Evolutionary conservation across 2,888 invertebrate genomes (phyloP).

Genomic region (Cheilosia grossa): DNA sequence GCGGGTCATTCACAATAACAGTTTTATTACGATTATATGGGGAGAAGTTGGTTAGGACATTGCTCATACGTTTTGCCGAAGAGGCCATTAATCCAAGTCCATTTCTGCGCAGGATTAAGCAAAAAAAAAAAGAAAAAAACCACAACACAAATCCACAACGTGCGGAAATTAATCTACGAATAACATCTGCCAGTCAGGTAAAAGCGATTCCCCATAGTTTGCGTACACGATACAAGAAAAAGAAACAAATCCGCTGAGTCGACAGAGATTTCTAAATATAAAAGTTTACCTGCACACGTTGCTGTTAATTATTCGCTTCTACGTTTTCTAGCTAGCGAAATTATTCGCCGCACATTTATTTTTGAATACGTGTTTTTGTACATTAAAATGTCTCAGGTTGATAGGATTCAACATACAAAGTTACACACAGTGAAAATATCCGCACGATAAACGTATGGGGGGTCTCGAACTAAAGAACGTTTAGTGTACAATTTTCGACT

Average conservation of each 20-base stretch:
- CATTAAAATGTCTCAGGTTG: slow-evolving; percentile 3
- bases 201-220: not conserved
- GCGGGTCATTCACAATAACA: no score
- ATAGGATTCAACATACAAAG: not conserved
- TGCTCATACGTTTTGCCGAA: no score
- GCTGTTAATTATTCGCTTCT: slow-evolving; percentile 29
- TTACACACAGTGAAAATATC: not conserved
- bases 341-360: not conserved
- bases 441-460: not conserved
- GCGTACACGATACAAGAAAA: not conserved
- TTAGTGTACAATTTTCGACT: no score
- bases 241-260: slow-evolving; percentile 5
- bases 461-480: not conserved
- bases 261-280: slow-evolving; percentile 43
- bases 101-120: no score
- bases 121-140: no score
- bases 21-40: no score
- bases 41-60: no score
- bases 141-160: no score
- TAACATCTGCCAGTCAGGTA: not conserved
- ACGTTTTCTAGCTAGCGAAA: not conserved
- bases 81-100: no score
- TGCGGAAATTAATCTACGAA: no score
- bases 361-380: not conserved
- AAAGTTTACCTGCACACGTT: slow-evolving; percentile 48